Evolutionary conservation across 2,888 invertebrate genomes (phyloP).

Genomic region (Pristionchus maxplancki): DNA sequence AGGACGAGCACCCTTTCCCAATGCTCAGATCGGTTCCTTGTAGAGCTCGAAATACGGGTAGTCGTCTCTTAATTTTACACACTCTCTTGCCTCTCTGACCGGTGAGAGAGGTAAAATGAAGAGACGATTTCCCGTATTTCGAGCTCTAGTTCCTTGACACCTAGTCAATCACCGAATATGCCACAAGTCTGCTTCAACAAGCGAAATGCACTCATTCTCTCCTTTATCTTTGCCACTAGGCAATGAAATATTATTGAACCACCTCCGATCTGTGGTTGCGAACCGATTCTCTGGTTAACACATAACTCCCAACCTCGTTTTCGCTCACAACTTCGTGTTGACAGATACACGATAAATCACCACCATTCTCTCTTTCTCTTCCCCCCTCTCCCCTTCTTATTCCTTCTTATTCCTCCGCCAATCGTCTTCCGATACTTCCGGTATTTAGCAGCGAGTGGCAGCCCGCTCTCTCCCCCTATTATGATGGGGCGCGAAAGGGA

Average conservation of each 20-base stretch:
- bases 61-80: too few relatives aligned
- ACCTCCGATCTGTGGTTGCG: not conserved
- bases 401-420: conserved; percentile 41
- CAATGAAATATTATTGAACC: too few relatives aligned
- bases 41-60: too few relatives aligned
- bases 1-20: not conserved
- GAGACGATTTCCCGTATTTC: too few relatives aligned
- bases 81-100: too few relatives aligned
- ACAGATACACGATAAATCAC: conserved; percentile 32
- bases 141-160: too few relatives aligned
- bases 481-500: not conserved
- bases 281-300: not conserved
- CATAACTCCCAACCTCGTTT: not conserved
- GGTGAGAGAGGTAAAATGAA: too few relatives aligned
- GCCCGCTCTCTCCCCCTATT: not conserved
- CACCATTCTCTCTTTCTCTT: conserved; percentile 1
- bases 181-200: too few relatives aligned
- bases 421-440: conserved; percentile 46
- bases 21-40: too few relatives aligned
- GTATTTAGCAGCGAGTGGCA: conserved; percentile 25
- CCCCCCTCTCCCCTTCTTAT: not conserved
- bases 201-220: too few relatives aligned
- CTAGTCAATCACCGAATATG: too few relatives aligned
- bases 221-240: too few relatives aligned
- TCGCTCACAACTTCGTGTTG: not conserved